Percentiles rank a stretch among this genome's conserved stretches.
These are phyloP conservation scores for Gastracanthus pulcherrimus DNA, from an alignment of 2,888 invertebrate genomes.

Conservation along the genomic window DNA sequence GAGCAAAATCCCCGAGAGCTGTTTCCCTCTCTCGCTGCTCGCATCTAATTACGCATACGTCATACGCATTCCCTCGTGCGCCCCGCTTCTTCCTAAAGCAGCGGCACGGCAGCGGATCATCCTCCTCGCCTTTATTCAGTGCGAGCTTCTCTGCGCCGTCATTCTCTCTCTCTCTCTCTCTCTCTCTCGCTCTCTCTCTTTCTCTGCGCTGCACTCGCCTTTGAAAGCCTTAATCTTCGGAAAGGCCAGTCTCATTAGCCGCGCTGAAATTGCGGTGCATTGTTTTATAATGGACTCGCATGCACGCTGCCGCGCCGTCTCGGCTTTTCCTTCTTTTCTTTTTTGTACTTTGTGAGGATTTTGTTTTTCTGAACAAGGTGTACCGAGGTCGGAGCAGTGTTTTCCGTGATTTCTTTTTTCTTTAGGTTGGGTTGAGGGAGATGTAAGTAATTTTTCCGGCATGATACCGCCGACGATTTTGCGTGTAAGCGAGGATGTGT, in stretches of 20 bases:
- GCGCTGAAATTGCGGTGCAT: conserved; percentile 23
- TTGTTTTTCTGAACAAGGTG: not conserved
- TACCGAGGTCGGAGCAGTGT: too few species aligned
- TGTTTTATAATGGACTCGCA: conserved; percentile 28
- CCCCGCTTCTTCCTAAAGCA: not conserved
- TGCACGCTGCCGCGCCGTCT: too few species aligned
- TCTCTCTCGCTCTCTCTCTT: too few species aligned
- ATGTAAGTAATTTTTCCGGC: not conserved
- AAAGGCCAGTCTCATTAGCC: conserved; percentile 43
- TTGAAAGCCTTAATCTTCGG: conserved; percentile 50
- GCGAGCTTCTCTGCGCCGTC: too few species aligned
- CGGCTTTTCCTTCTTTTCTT: not conserved
- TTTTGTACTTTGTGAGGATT: not conserved
- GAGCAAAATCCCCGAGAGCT: conserved; percentile 21
- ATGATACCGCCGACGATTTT: too few species aligned
- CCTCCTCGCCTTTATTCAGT: not conserved
- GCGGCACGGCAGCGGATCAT: not conserved
- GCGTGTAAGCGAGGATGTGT: too few species aligned
- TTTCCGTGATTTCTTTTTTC: not conserved
- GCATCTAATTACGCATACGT: conserved; percentile 58
- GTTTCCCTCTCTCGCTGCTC: not conserved
- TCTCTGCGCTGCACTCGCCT: not conserved
- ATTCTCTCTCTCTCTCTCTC: too few species aligned
- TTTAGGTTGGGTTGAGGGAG: not conserved
- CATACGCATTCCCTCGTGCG: conserved; percentile 42